Conservation (phyloP, 2,113 vertebrate species). For the Natator depressus region DNA sequence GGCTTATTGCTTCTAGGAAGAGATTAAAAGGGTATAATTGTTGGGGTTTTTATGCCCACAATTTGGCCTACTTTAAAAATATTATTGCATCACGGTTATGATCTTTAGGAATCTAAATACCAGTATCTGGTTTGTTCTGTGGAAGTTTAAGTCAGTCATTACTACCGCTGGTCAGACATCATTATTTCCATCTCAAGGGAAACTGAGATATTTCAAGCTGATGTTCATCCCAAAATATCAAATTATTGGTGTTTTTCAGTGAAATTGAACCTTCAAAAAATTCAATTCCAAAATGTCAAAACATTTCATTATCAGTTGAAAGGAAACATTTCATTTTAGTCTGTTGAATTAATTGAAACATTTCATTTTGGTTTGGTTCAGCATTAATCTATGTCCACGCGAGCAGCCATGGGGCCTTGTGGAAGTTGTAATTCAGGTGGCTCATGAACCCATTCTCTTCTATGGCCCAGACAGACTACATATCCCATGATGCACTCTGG, state of each 20-base stretch:
- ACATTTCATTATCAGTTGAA: background rate
- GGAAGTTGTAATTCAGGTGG: background rate
- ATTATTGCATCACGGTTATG: conserved; percentile 65
- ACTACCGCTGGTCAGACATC: conserved; percentile 61
- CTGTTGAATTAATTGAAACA: conserved; percentile 22
- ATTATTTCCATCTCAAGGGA: conserved; percentile 63
- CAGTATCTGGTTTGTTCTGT: conserved; percentile 71
- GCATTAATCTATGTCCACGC: background rate
- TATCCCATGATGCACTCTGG: accelerated
- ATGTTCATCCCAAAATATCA: conserved; percentile 66
- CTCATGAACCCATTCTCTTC: background rate
- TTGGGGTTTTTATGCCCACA: conserved; percentile 68
- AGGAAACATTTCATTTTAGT: background rate
- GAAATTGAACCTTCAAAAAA: background rate
- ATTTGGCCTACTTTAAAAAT: conserved; percentile 74
- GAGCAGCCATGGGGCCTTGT: background rate
- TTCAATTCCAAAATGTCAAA: background rate
- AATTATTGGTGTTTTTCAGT: conserved; percentile 45
- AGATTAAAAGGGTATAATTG: conserved; percentile 73
- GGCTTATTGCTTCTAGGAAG: conserved; percentile 64
- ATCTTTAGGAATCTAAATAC: conserved; percentile 72
- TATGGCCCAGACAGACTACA: background rate
- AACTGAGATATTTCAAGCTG: conserved; percentile 70
- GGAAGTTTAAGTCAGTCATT: conserved; percentile 69
- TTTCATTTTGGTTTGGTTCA: background rate